Base-by-base conservation (phyloP, 53 echinoderm and acorn worm species). In the Holothuria leucospilota region DNA sequence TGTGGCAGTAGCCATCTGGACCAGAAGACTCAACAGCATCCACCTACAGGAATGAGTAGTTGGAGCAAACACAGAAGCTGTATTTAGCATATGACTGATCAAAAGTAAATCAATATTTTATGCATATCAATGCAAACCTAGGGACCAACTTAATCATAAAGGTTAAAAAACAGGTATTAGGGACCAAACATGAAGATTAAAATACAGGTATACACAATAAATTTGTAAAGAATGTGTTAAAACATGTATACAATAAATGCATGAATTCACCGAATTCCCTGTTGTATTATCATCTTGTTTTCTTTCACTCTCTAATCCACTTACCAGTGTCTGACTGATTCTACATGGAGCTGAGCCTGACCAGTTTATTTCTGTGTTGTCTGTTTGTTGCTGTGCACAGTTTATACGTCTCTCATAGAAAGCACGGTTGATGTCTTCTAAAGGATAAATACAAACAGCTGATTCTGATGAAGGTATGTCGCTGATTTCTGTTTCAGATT, bases 301-400 rank as follows among this genome's bases (percentile, higher is more conserved):
- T 0, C 8, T 9, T 46, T 11, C 8, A 9, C 11, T 46, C 3
- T 7, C 40, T 40, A 7, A 46, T 46, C 0, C 18, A 70, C 24
- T 85, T 60, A 90, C 90, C 85, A 90, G 78, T 7, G 23, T 6
- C 9, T 18, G 6, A 27, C 71, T 84, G 40, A 66, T 68, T 28
- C 68, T 63, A 41, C 90, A 90, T 56, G 12, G 7, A 42, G 16
- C 15, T 29, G 77, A 78, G 0, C 85, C 85, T 20, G 62, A 21
- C 95, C 95, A 95, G 34, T 88, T 90, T 30, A 92, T 92, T 39
- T 95, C 95, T 59, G 95, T 95, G 15, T 51, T 84, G 42, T 88
- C 92, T 5, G 90, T 90, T n/a, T 60, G 69, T 63, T 56, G 2
- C 9, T 42, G 39, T 65, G 91, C 91, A 82, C 96, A 96, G 13